A percentile compares a stretch with the other conserved stretches of the same genome.
phyloP scores from a whole-genome alignment of 1,140 invertebrate genomes.

The Frieseomelitta varia region DNA sequence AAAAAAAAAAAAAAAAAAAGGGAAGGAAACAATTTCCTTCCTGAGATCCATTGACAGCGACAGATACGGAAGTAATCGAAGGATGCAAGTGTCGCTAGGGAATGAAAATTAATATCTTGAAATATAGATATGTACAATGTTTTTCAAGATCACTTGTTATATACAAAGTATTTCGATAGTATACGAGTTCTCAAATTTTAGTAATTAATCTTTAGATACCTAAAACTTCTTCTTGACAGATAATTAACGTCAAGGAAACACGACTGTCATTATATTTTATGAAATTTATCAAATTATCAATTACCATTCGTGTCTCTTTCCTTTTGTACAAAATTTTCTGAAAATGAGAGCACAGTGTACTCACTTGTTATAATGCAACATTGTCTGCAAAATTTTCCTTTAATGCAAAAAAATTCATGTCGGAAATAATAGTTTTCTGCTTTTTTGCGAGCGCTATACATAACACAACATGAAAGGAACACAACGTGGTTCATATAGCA shows the following conservation, averaged over 20 bases:
- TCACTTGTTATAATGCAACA: not conserved
- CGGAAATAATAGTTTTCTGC: not conserved
- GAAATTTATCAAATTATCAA: not conserved
- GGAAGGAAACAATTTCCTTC: not conserved
- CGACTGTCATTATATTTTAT: not conserved
- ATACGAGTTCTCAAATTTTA: not conserved
- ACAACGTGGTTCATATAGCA: not conserved
- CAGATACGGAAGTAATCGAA: not conserved
- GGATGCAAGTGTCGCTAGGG: not conserved
- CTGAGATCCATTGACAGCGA: not conserved
- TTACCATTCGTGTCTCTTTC: not conserved
- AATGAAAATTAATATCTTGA: too few species aligned
- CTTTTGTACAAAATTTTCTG: not conserved
- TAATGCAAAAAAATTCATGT: not conserved
- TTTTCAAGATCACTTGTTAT: too few species aligned
- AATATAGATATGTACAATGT: too few species aligned
- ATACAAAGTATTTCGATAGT: not conserved
- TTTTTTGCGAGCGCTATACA: not conserved
- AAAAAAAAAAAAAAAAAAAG: too few species aligned
- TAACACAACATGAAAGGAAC: slow-evolving; percentile 34
- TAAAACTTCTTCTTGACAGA: slow-evolving; percentile 11
- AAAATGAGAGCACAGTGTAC: not conserved
- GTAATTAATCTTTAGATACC: not conserved
- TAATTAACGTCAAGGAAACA: slow-evolving; percentile 4
- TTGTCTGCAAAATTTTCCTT: not conserved